Evolutionary conservation across 1,140 invertebrate species (phyloP).

Genomic region (Grapholita molesta): DNA sequence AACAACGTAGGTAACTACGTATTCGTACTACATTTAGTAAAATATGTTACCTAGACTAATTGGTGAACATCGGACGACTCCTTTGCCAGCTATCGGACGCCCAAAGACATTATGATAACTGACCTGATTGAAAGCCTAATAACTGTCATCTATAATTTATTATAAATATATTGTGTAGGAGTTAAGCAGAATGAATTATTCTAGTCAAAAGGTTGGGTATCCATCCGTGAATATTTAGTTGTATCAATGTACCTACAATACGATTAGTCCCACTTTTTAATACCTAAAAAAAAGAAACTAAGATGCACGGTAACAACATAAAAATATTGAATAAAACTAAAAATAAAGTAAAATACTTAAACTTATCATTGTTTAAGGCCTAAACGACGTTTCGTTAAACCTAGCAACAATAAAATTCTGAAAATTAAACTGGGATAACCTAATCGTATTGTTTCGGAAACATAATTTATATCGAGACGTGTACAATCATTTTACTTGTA

Average conservation of each 20-base stretch:
- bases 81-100: no score
- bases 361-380: no score
- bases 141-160: neutral
- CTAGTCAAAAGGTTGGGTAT: slow-evolving; percentile 38
- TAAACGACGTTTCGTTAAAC: no score
- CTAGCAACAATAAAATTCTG: neutral
- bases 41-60: no score
- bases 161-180: slow-evolving; percentile 6
- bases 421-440: neutral
- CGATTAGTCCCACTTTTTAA: neutral
- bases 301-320: no score
- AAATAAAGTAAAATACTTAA: no score
- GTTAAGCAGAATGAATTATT: slow-evolving; percentile 22
- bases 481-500: slow-evolving; percentile 11
- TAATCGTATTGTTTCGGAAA: neutral
- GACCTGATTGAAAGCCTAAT: neutral
- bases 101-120: neutral
- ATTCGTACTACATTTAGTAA: no score
- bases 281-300: no score
- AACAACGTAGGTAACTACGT: no score
- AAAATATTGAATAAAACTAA: no score
- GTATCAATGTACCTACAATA: neutral
- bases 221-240: slow-evolving; percentile 27
- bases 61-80: no score
- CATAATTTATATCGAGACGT: neutral